Evolutionary conservation across 2,797 vertebrate species (phyloP), one percentile per base, ranked within the genome.

Genomic region (Leptodactylus fallax): DNA sequence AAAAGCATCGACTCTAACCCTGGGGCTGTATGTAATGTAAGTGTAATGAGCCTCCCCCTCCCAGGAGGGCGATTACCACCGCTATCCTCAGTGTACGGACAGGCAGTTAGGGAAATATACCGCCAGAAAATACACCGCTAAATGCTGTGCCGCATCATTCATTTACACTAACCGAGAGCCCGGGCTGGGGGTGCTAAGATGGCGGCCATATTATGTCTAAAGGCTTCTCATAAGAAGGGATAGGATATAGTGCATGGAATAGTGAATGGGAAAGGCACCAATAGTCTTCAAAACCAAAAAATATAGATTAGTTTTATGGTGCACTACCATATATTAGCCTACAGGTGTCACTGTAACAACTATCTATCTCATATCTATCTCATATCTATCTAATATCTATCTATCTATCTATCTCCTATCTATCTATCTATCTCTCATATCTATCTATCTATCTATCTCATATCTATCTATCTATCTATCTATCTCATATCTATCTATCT

Each of bases 1-100:
- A 83, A 86, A 86, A 14, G 72, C 84, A 89, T 86, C 61, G 71
- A 79, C 84, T 86, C 85, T 79, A 83, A 83, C 88, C 88, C 84
- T 51, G 27, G 23, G 88, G 88, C 88, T 86, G 65, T 82, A 80
- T 36, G 71, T 86, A 86, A 89, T 89, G 88, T 82, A 79, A 65
- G 61, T 86, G 25, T 86, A 89, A 89, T 83, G 83, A 81, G 79
- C 69, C 69, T 84, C 63, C 36, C 72, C 45, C 36, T 86, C 85
- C 88, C 88, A 53, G 72, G 84, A 79, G 88, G 11, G 27, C 60
- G 36, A 83, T 89, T 86, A 86, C 72, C 61, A 36, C 49, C 63
- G 79, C 47, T 58, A 81, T 85, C 79, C 84, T 71, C 60, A 16
- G 71, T 49, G 36, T 79, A 79, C 23, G 61, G 74, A 36, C 53